Evolutionary conservation across 53 echinoderm and acorn worm genomes (phyloP).

Genomic region (Mesocentrotus franciscanus): DNA sequence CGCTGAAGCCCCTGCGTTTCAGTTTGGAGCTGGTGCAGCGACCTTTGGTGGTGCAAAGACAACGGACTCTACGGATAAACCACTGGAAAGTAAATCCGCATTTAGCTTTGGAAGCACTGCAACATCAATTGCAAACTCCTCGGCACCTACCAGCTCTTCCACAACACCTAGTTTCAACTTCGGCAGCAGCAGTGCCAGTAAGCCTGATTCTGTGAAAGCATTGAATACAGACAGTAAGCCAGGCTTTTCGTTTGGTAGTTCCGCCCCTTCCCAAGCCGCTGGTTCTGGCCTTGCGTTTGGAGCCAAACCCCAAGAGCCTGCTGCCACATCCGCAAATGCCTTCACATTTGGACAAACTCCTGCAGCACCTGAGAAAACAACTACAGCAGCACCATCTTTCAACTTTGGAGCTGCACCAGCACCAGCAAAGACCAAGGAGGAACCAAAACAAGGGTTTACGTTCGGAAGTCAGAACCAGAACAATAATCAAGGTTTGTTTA

Average conservation of each 20-base stretch:
- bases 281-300: neutral
- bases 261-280: neutral
- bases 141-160: neutral
- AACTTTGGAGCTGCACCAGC: constrained; percentile 65
- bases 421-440: constrained; percentile 12
- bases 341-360: constrained; percentile 53
- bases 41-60: constrained; percentile 49
- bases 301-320: constrained; percentile 64
- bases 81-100: constrained; percentile 51
- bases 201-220: neutral
- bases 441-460: neutral
- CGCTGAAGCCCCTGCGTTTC: constrained; percentile 25
- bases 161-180: constrained; percentile 57
- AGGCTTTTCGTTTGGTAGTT: constrained; percentile 32
- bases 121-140: constrained; percentile 37
- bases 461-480: constrained; percentile 65
- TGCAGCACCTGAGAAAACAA: constrained; percentile 12
- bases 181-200: constrained; percentile 27
- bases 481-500: constrained; percentile 65
- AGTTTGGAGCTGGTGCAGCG: constrained; percentile 67
- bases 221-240: constrained; percentile 36
- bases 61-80: constrained; percentile 38
- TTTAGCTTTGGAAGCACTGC: constrained; percentile 75
- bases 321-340: constrained; percentile 10
- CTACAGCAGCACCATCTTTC: constrained; percentile 46